Evolutionary conservation across 35 echinoderm and acorn worm genomes (phyloP).

Genomic region (Apostichopus japonicus): DNA sequence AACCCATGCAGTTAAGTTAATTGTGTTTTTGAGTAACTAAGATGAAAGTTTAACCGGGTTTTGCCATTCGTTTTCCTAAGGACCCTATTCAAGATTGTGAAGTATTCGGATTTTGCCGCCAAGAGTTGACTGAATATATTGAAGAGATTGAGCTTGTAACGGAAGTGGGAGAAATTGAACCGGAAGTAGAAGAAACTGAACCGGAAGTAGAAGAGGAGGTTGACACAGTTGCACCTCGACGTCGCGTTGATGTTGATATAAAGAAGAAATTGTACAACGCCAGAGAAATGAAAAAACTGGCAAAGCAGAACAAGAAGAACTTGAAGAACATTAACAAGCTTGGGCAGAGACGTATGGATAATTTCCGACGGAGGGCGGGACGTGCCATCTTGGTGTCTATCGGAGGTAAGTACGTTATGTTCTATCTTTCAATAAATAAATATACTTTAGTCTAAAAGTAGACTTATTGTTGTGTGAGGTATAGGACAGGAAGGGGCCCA

Average conservation of each 20-base stretch:
- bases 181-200: not conserved
- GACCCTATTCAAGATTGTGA: constrained; percentile 35
- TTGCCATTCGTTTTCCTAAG: not conserved
- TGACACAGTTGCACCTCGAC: not conserved
- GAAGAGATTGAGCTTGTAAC: not conserved
- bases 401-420: not conserved
- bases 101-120: constrained; percentile 21
- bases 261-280: not conserved
- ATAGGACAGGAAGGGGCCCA: no score
- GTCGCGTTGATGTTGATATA: not conserved
- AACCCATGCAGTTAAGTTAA: no score
- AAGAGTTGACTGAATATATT: not conserved
- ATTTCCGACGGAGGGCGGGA: not conserved
- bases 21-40: no score
- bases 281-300: not conserved
- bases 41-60: no score
- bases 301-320: not conserved
- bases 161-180: not conserved
- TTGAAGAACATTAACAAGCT: not conserved
- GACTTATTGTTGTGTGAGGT: not conserved
- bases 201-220: not conserved
- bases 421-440: not conserved
- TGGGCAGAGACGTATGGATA: not conserved
- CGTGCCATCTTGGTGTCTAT: constrained; percentile 13
- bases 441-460: not conserved